Conservation (phyloP, 2,113 vertebrate species). For the Mixornis gularis region DNA sequence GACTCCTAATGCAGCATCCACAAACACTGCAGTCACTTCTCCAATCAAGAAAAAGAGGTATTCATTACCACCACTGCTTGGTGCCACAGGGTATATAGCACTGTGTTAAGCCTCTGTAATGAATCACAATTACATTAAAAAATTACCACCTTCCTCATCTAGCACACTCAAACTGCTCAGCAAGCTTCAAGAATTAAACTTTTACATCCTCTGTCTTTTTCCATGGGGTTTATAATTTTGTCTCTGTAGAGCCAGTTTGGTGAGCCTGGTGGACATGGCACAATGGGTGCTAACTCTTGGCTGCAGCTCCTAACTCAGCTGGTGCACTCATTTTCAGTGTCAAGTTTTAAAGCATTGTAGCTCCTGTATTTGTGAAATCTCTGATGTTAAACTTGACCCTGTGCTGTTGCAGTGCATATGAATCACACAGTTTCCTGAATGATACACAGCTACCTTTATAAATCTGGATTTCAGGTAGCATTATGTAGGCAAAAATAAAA, state of each 20-base stretch:
- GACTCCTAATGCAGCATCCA: neutral
- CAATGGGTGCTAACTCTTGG: neutral
- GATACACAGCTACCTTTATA: neutral
- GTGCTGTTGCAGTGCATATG: neutral
- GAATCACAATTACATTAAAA: neutral
- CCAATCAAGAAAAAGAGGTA: constrained; percentile 76
- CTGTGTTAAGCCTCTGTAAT: neutral
- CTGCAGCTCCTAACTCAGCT: neutral
- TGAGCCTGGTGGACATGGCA: neutral
- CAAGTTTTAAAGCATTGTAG: neutral
- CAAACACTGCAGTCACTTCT: neutral
- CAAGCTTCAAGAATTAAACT: neutral
- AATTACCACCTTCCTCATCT: neutral
- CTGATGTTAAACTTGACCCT: neutral
- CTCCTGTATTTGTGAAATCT: neutral
- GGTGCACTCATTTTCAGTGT: neutral
- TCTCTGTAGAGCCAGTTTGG: neutral
- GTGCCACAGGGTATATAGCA: neutral
- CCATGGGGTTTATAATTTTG: neutral
- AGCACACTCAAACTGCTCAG: neutral
- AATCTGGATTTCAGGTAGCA: neutral
- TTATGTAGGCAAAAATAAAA: neutral
- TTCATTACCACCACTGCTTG: neutral
- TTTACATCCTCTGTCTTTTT: neutral
- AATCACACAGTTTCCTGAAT: neutral